These are phyloP conservation scores for Lepus oiostolus DNA, from an alignment of 2,797 vertebrate genomes.

Conservation along the genomic window DNA sequence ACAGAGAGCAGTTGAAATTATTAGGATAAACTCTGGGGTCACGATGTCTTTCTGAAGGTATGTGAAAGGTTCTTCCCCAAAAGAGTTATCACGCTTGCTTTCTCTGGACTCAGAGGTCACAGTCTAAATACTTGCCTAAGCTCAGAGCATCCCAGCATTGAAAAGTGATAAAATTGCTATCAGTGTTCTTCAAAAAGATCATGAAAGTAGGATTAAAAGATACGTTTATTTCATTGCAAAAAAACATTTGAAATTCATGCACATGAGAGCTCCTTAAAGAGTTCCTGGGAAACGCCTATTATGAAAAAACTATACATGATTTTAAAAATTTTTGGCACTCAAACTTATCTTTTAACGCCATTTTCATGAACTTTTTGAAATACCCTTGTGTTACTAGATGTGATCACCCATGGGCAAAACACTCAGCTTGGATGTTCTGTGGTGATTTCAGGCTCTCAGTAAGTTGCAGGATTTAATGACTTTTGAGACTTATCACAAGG, in stretches of 20 bases:
- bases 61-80: background rate
- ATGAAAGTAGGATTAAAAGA: no score
- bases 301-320: no score
- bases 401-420: background rate
- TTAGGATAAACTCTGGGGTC: background rate
- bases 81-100: background rate
- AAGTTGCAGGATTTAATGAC: background rate
- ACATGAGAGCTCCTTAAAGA: no score
- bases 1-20: background rate
- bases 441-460: background rate
- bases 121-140: background rate
- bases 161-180: background rate
- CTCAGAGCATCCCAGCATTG: background rate
- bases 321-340: no score
- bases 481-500: background rate
- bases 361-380: no score
- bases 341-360: no score
- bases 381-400: background rate
- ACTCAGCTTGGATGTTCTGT: background rate
- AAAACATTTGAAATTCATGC: no score
- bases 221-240: no score
- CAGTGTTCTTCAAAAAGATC: no score
- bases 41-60: background rate
- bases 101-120: background rate
- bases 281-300: no score